Evolutionary conservation across 2,797 vertebrate species (phyloP), one percentile per base, ranked within the genome.

Genomic region (Geotria australis): DNA sequence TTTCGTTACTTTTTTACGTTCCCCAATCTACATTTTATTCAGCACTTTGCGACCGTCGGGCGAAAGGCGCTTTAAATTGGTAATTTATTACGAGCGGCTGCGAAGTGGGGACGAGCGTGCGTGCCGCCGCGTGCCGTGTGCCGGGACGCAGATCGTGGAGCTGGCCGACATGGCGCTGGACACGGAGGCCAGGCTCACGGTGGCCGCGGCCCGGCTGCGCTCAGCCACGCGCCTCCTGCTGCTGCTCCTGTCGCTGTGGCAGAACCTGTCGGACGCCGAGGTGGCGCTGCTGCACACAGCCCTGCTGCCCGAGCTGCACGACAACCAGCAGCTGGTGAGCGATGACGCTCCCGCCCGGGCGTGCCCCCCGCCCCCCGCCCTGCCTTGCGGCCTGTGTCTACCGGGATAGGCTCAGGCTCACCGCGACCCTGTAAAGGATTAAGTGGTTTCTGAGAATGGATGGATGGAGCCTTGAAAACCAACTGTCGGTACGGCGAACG

Each of bases 91-190:
- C n/a, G n/a, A n/a, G n/a, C n/a, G n/a, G n/a, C 5, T 38, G 24
- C 24, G 38, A 38, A 38, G 38, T 24, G 24, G 3, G 24, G 38
- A 38, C 38, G 24, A 38, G 38, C 24, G 2, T n/a, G n/a, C 24
- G 24, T 38, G 24, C 38, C 5, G 24, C 4, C 24, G 24, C 15
- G 15, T 15, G 15, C 24, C 15, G 15, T 15, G 3, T 24, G 3
- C 15, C 15, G n/a, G n/a, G n/a, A n/a, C n/a, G 10, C 72, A 98
- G 88, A 75, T 98, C 68, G 80, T 89, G 48, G 72, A 79, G 60
- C 70, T 95, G 67, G 83, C 81, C 14, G 86, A 94, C 59, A 81
- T 82, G 1, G 72, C 79, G 5, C 77, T 85, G 68, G 81, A 86
- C 67, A 85, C 79, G 67, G 73, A 76, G 63, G 68, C 66, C 5